Evolutionary conservation across 2,113 vertebrate species (phyloP).

Genomic region (Myotis lucifugus): DNA sequence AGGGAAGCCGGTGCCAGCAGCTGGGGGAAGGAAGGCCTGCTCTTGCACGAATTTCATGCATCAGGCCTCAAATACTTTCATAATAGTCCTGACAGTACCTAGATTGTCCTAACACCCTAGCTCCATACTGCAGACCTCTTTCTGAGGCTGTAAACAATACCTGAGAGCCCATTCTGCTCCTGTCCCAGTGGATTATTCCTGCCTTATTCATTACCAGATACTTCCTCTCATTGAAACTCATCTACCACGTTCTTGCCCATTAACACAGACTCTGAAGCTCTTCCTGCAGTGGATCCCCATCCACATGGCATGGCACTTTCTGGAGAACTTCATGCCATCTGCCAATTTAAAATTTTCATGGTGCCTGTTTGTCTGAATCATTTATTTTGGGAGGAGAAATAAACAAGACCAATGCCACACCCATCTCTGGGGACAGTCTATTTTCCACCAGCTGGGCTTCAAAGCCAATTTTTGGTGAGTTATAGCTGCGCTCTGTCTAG

Average conservation of each 20-base stretch:
- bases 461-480: constrained; percentile 57
- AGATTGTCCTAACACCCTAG: neutral
- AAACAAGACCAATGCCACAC: constrained; percentile 4
- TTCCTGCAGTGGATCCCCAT: neutral
- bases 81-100: neutral
- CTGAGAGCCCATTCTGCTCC: neutral
- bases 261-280: fast-evolving
- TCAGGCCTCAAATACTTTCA: neutral
- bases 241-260: neutral
- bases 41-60: too few relatives aligned
- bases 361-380: constrained; percentile 41
- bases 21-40: too few relatives aligned
- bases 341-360: constrained; percentile 46
- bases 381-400: neutral
- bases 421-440: neutral
- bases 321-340: neutral
- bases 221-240: neutral
- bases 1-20: too few relatives aligned
- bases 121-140: neutral
- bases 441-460: neutral
- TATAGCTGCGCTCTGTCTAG: neutral
- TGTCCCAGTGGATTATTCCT: neutral
- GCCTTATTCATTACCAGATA: neutral
- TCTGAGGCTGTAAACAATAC: neutral
- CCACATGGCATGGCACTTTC: neutral